Evolutionary conservation across 2,888 invertebrate genomes (phyloP), one percentile per base, ranked within the genome.

Genomic region (Aspidapion aeneum): DNA sequence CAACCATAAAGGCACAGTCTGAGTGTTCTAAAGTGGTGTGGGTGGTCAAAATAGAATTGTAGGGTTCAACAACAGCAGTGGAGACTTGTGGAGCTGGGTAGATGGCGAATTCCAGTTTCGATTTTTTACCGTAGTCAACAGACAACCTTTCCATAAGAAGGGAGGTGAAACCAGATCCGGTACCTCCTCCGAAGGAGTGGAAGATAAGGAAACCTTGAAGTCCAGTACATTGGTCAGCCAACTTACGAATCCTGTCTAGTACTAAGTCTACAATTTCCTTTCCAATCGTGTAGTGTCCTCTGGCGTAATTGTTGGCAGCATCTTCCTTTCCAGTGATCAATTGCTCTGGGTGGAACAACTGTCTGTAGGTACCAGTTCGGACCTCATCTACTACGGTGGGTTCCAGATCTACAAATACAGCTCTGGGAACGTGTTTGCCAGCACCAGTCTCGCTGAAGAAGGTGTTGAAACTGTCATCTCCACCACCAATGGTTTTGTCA

Each of bases 341-440:
- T 82, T 97, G 97, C 83, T 97, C 97, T 67, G 97, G 97, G 82
- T 98, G 97, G 88, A 97, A 97, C 77, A 98, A 87, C 82, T 95
- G 95, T 69, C 95, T 87, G 86, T 97, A 97, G 72, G 94, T 94
- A 9, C 96, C 96, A 64, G 94, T 94, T 74, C 95, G 89, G 70
- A 95, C 94, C 84, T 94, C 94, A 69, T 95, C 93, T 79, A 97
- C 95, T 75, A 97, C 97, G 71, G 96, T 96, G 66, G 97, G 97
- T 82, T 97, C 97, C 79, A 98, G 84, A 81, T 98, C 97, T 16
- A 97, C 95, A 76, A 96, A 97, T 63, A 96, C 94, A 52, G 92
- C 95, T 73, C 96, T 86, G 58, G 96, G 96, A 12, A 97, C 96
- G 78, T 98, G 96, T 78, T 97, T 97, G 75, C 97, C 97, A 54